Percentiles rank a stretch among this genome's conserved stretches.
These are phyloP conservation scores for Microplitis demolitor DNA, from an alignment of 1,140 invertebrate genomes.

Conservation along the genomic window DNA sequence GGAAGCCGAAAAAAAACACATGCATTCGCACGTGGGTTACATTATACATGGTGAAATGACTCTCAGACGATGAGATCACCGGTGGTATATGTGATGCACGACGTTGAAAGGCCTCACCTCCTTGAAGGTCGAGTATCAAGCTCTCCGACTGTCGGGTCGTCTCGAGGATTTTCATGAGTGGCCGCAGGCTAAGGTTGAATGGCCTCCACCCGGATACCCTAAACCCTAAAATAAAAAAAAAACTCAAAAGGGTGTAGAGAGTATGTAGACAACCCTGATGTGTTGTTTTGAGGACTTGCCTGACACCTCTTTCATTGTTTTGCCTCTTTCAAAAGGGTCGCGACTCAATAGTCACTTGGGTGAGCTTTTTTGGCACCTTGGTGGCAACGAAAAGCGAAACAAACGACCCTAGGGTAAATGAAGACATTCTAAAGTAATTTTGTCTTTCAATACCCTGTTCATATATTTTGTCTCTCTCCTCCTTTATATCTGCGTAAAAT, in stretches of 20 bases:
- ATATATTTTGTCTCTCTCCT: too few species aligned
- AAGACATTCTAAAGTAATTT: too few species aligned
- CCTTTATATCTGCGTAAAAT: too few species aligned
- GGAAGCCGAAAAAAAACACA: slow-evolving; percentile 10
- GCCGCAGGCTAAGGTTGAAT: slow-evolving; percentile 30
- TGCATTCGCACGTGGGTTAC: slow-evolving; percentile 5
- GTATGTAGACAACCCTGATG: not conserved
- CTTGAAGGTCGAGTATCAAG: slow-evolving; percentile 43
- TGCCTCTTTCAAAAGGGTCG: too few species aligned
- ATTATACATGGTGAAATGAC: slow-evolving; percentile 1
- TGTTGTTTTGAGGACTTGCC: slow-evolving; percentile 1
- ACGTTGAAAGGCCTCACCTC: slow-evolving; percentile 30
- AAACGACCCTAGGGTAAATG: too few species aligned
- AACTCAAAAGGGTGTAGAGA: not conserved
- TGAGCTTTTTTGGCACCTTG: slow-evolving; percentile 4
- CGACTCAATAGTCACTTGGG: slow-evolving; percentile 11
- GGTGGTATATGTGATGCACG: slow-evolving; percentile 11
- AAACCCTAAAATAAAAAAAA: slow-evolving; percentile 13
- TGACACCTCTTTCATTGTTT: not conserved
- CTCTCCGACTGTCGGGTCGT: slow-evolving; percentile 41
- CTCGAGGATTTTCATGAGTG: slow-evolving; percentile 37
- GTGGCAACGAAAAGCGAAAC: not conserved
- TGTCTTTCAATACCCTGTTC: too few species aligned
- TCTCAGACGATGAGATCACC: slow-evolving; percentile 22
- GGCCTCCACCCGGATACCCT: slow-evolving; percentile 25